These are phyloP conservation scores for Oostethus manadensis DNA, from an alignment of 2,113 vertebrate genomes.

Conservation along the genomic window DNA sequence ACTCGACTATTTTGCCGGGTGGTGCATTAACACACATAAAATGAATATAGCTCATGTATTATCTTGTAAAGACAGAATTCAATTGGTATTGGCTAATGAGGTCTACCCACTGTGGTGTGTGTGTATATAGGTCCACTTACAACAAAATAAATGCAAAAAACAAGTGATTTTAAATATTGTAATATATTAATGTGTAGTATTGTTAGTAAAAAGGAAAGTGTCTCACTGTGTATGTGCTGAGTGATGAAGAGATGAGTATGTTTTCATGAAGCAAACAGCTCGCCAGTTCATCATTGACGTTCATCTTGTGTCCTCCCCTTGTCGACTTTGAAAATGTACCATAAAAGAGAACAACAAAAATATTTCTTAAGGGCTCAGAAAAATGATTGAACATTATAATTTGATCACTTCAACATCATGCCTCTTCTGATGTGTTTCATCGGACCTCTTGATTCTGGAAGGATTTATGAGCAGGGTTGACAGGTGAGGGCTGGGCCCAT, in stretches of 20 bases:
- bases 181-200: background rate
- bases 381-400: slow-evolving; percentile 16
- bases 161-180: too few relatives aligned
- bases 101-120: too few relatives aligned
- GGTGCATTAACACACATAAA: too few relatives aligned
- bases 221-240: slow-evolving; percentile 4
- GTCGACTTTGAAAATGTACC: slow-evolving; percentile 12
- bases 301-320: slow-evolving; percentile 6
- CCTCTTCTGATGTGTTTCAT: slow-evolving; percentile 58
- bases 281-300: background rate
- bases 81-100: too few relatives aligned
- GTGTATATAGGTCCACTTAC: too few relatives aligned
- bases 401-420: slow-evolving; percentile 31
- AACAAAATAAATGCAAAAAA: too few relatives aligned
- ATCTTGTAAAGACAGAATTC: too few relatives aligned
- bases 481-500: slow-evolving; percentile 47
- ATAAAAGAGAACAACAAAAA: slow-evolving; percentile 8
- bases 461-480: slow-evolving; percentile 69
- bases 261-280: slow-evolving; percentile 3
- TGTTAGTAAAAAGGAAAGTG: background rate
- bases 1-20: too few relatives aligned
- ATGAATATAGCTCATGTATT: too few relatives aligned
- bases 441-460: slow-evolving; percentile 35
- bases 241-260: slow-evolving; percentile 6
- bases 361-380: slow-evolving; percentile 4